A percentile compares a stretch with the other conserved stretches of the same genome.
Evolutionary conservation across 2,888 invertebrate genomes (phyloP).

Genomic region (Thecophora atra): DNA sequence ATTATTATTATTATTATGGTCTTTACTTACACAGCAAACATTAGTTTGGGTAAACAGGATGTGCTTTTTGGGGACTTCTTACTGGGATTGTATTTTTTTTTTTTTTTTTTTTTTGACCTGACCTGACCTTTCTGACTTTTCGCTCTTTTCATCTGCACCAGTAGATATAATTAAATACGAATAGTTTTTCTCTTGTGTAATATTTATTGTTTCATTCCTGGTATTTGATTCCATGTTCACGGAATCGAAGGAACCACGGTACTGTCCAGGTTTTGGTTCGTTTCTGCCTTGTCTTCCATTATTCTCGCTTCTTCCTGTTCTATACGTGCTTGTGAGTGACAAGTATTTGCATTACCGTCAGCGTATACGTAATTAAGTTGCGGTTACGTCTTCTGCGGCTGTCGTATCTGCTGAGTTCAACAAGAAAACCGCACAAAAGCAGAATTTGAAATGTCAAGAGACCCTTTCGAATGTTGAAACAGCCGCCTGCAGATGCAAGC

Average conservation of each 20-base stretch:
- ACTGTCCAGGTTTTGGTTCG: too few species aligned
- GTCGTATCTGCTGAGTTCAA: not conserved
- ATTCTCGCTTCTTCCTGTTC: not conserved
- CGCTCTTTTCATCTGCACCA: too few species aligned
- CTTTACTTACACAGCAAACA: too few species aligned
- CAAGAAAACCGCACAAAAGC: not conserved
- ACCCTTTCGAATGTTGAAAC: not conserved
- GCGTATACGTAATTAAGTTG: conserved; percentile 19
- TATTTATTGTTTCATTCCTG: not conserved
- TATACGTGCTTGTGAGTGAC: conserved; percentile 3
- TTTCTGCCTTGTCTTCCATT: too few species aligned
- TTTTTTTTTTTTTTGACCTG: too few species aligned
- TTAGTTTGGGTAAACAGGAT: too few species aligned
- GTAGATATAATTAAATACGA: too few species aligned
- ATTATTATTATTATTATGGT: too few species aligned
- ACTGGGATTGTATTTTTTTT: too few species aligned
- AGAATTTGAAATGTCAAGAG: not conserved
- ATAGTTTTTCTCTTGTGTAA: not conserved
- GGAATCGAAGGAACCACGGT: too few species aligned
- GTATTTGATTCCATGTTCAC: not conserved
- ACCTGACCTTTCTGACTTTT: too few species aligned
- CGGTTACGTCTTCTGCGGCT: conserved; percentile 19
- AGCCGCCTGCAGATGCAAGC: not conserved
- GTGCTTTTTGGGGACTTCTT: too few species aligned
- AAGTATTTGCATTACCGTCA: conserved; percentile 18